Percentiles rank a stretch among this genome's conserved stretches.
phyloP scores from a whole-genome alignment of 2,888 invertebrate species.

The Lasiommata megera region DNA sequence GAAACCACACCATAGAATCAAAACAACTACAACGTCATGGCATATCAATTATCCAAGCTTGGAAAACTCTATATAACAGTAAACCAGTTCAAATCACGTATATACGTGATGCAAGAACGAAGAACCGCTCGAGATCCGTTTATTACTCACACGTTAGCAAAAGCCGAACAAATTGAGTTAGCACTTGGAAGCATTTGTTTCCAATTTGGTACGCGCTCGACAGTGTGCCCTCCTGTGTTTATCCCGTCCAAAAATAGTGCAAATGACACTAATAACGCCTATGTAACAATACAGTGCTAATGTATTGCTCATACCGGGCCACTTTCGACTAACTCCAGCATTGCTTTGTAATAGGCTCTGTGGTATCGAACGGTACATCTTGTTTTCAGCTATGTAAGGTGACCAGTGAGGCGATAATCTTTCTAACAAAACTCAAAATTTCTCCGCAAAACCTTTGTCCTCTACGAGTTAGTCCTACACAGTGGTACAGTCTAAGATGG shows the following conservation, averaged over 20 bases:
- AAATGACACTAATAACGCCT: conserved; percentile 77
- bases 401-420: too few species aligned
- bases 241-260: conserved; percentile 78
- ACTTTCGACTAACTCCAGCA: conserved; percentile 39
- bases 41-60: conserved; percentile 12
- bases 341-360: conserved; percentile 9
- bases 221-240: conserved; percentile 72
- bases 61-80: conserved; percentile 30
- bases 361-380: conserved; percentile 4
- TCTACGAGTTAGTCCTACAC: background rate
- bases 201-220: conserved; percentile 72
- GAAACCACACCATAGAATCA: too few species aligned
- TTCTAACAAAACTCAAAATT: too few species aligned
- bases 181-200: conserved; percentile 69
- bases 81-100: conserved; percentile 30
- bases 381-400: conserved; percentile 14
- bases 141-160: conserved; percentile 77
- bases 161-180: conserved; percentile 79
- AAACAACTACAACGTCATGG: background rate
- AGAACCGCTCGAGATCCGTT: conserved; percentile 46
- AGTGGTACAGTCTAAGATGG: too few species aligned
- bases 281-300: conserved; percentile 67
- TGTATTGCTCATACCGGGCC: conserved; percentile 63
- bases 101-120: conserved; percentile 51
- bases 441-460: too few species aligned